Conservation (phyloP, 2,113 vertebrate species). For the Deroptyus accipitrinus region DNA sequence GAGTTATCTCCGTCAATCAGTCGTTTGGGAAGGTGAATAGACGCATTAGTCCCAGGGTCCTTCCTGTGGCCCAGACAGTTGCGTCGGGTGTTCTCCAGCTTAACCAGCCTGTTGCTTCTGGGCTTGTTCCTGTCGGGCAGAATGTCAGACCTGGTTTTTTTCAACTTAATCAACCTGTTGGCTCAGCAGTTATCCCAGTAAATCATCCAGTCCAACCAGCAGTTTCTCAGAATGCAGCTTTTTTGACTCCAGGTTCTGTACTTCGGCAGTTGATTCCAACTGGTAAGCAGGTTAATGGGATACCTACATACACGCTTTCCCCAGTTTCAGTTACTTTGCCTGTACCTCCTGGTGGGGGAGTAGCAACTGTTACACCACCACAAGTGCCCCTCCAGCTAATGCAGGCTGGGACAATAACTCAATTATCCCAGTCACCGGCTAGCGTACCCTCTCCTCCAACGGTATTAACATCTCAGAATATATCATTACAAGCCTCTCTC, state of each 20-base stretch:
- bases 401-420: conserved; percentile 71
- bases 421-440: conserved; percentile 60
- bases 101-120: conserved; percentile 71
- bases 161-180: conserved; percentile 75
- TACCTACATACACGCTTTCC: conserved; percentile 91
- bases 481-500: neutral
- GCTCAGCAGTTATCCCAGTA: conserved; percentile 71
- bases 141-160: conserved; percentile 74
- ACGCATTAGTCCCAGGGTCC: conserved; percentile 7
- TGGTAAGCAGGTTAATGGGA: conserved; percentile 91
- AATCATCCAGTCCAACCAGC: conserved; percentile 65
- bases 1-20: conserved; percentile 71
- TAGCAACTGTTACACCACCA: conserved; percentile 61
- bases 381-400: conserved; percentile 75
- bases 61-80: conserved; percentile 75
- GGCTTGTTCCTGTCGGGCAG: conserved; percentile 76
- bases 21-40: conserved; percentile 4
- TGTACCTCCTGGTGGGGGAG: conserved; percentile 60
- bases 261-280: conserved; percentile 91
- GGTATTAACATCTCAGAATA: conserved; percentile 30
- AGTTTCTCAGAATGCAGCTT: conserved; percentile 74
- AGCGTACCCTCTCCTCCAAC: conserved; percentile 70
- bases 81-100: conserved; percentile 74
- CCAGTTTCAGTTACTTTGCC: conserved; percentile 88
- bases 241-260: conserved; percentile 86